phyloP scores from a whole-genome alignment of 2,113 vertebrate species.

The Macroglossus sobrinus region DNA sequence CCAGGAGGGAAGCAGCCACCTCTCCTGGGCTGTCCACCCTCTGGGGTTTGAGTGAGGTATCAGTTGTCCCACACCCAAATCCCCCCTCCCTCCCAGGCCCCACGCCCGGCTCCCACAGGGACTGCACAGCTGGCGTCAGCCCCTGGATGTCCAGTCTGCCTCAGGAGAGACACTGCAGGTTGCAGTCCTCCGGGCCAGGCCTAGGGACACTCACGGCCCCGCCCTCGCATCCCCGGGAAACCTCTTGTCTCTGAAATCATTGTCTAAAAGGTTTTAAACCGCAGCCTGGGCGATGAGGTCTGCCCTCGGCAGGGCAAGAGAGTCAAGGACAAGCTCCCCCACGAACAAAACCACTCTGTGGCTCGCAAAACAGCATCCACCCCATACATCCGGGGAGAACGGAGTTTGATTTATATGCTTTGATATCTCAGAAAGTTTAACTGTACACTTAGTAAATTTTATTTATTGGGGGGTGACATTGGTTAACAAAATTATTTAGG shows the following conservation, averaged over 20 bases:
- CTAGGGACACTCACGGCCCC: not conserved
- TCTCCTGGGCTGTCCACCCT: not conserved
- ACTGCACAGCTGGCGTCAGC: not conserved
- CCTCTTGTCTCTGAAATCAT: not conserved
- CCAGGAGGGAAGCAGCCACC: not conserved
- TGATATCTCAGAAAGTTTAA: too few relatives aligned
- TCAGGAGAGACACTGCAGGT: not conserved
- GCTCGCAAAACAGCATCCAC: not conserved
- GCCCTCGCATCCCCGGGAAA: not conserved
- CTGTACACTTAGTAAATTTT: too few relatives aligned
- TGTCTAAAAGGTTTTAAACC: not conserved
- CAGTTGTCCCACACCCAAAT: not conserved
- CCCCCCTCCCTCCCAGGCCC: too few relatives aligned
- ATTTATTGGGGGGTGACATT: too few relatives aligned
- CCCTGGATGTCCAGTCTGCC: not conserved
- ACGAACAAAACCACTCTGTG: not conserved
- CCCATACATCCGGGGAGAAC: too few relatives aligned
- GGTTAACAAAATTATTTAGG: too few relatives aligned
- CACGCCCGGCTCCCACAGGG: not conserved
- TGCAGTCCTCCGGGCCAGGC: not conserved
- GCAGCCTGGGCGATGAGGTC: not conserved
- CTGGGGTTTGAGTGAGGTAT: accelerated
- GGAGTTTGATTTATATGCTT: too few relatives aligned
- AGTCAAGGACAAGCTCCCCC: not conserved
- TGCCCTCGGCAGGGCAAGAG: not conserved